Conservation (phyloP, 2,888 invertebrate species). For the Synergus umbraculus region DNA sequence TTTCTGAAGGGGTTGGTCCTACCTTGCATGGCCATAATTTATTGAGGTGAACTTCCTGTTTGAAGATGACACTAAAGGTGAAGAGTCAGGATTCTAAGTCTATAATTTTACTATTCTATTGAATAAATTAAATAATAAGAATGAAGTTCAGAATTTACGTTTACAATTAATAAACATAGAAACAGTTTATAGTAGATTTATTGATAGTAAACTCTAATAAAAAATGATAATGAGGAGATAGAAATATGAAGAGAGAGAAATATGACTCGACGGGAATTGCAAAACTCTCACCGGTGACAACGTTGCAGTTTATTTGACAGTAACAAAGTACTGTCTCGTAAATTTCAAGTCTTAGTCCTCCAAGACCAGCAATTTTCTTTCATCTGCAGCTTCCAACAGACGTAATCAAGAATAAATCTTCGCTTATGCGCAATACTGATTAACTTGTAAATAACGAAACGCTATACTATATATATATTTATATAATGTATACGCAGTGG, state of each 20-base stretch:
- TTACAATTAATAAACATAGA: no score
- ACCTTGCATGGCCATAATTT: neutral
- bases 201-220: no score
- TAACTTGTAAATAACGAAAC: neutral
- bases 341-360: constrained; percentile 9
- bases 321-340: constrained; percentile 29
- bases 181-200: no score
- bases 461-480: neutral
- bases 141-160: no score
- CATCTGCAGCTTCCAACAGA: constrained; percentile 11
- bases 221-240: constrained; percentile 16
- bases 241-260: neutral
- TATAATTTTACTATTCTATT: neutral
- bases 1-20: constrained; percentile 28
- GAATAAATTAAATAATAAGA: no score
- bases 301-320: constrained; percentile 29
- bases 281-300: constrained; percentile 12
- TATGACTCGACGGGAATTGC: constrained; percentile 4
- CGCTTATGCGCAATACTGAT: neutral
- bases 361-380: constrained; percentile 31
- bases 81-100: neutral
- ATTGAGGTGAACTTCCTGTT: constrained; percentile 24
- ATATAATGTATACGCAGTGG: neutral
- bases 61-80: constrained; percentile 21
- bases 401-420: constrained; percentile 37